A percentile compares a stretch with the other conserved stretches of the same genome.
phyloP scores from a whole-genome alignment of 2,888 invertebrate genomes.

The Argyresthia albistria region DNA sequence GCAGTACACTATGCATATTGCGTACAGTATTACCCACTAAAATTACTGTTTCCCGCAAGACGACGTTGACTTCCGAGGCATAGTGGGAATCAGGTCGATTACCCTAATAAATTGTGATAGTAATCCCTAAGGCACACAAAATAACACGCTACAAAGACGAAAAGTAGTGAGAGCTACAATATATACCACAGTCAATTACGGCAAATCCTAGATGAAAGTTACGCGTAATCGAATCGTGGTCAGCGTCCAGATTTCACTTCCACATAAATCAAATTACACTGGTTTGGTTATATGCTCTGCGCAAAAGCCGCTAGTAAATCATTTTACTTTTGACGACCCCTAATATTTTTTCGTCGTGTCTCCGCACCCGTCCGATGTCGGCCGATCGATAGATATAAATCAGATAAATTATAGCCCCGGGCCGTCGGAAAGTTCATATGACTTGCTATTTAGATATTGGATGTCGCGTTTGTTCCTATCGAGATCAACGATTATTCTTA shows the following conservation, averaged over 20 bases:
- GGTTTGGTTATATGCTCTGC: constrained; percentile 20
- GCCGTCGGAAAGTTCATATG: background rate
- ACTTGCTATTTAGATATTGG: too few species aligned
- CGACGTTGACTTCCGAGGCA: too few species aligned
- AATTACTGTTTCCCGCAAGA: too few species aligned
- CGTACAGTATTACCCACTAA: too few species aligned
- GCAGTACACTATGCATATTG: too few species aligned
- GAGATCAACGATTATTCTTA: too few species aligned
- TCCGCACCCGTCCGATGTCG: background rate
- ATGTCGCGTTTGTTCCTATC: too few species aligned
- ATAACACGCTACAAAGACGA: too few species aligned
- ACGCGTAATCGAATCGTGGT: constrained; percentile 24
- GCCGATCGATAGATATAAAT: background rate
- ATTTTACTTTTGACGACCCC: constrained; percentile 5
- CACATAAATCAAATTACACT: constrained; percentile 28
- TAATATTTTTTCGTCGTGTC: background rate
- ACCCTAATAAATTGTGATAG: too few species aligned
- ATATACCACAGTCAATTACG: background rate
- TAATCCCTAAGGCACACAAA: too few species aligned
- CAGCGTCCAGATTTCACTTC: constrained; percentile 18
- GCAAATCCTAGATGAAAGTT: background rate
- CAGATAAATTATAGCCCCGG: background rate
- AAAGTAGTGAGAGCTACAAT: too few species aligned
- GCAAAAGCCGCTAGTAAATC: constrained; percentile 19
- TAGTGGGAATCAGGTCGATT: too few species aligned